phyloP scores from a whole-genome alignment of 2,888 invertebrate genomes.

The Cheilosia variabilis region DNA sequence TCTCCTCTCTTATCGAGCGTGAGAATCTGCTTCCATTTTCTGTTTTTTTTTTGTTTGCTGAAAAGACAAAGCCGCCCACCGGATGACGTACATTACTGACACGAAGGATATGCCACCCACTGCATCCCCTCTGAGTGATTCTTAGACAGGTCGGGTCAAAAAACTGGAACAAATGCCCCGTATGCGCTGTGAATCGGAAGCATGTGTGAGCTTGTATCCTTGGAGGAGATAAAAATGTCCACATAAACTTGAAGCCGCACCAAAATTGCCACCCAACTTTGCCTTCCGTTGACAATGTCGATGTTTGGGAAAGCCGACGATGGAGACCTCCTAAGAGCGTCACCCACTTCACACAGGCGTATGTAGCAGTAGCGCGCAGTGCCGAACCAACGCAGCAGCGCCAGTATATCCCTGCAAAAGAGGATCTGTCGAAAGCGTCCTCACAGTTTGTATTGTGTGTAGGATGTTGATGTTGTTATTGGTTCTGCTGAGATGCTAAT shows the following conservation, averaged over 20 bases:
- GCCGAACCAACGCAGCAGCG: constrained; percentile 9
- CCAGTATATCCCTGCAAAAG: constrained; percentile 53
- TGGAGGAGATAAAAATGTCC: constrained; percentile 72
- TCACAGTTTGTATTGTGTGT: constrained; percentile 62
- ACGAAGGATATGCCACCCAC: constrained; percentile 25
- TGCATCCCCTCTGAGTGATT: not conserved
- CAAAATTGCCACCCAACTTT: constrained; percentile 64
- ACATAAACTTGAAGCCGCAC: constrained; percentile 51
- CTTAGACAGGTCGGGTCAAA: constrained; percentile 47
- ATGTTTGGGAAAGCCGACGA: constrained; percentile 70
- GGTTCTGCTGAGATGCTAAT: constrained; percentile 57
- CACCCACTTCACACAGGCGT: constrained; percentile 61
- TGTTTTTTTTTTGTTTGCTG: not conserved
- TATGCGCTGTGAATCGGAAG: constrained; percentile 38
- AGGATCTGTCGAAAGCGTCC: constrained; percentile 59
- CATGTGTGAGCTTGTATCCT: constrained; percentile 61
- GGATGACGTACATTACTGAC: constrained; percentile 38
- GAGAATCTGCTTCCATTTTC: constrained; percentile 26
- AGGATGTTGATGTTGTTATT: constrained; percentile 30
- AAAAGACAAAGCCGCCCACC: constrained; percentile 40
- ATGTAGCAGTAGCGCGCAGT: not conserved
- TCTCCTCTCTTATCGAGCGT: constrained; percentile 33
- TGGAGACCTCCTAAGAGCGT: constrained; percentile 69
- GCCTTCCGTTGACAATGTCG: constrained; percentile 63
- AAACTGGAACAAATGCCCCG: constrained; percentile 53